Base-by-base conservation (phyloP, 2,888 invertebrate genomes). In the Drosophila cognata region DNA sequence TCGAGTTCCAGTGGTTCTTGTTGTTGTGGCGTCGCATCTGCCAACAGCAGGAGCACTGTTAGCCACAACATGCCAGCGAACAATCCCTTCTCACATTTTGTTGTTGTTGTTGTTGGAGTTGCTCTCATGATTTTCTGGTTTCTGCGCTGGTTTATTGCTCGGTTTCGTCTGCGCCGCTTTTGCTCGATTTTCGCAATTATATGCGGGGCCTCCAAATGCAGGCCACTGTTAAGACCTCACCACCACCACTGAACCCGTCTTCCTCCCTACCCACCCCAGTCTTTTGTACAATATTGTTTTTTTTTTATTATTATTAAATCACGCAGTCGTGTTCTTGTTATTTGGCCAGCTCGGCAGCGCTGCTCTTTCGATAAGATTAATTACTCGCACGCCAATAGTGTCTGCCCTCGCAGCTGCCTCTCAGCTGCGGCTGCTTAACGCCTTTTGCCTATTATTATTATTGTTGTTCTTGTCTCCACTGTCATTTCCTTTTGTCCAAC, bases 291-390 rank as follows among this genome's bases (percentile, higher is more conserved):
- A 89, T 46, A 46, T 13, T 16, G 16, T 13, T 43, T 6, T 41
- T 41, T 10, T 69, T 72, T 83, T 62, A 21, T 21, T 21, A 21
- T 81, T 87, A 75, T 85, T 89, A 85, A 89, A 82, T 84, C 64
- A 68, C 61, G 53, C 59, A 53, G 60, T 41, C 51, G 64, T 73
- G 74, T 74, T 77, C 81, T 74, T 77, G 77, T 74, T 80, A 78
- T 80, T 80, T 78, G 82, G 79, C 79, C 82, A 80, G 67, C 79
- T 64, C 57, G 67, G 48, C 52, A 29, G 69, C 56, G 56, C 52
- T 52, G 46, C 53, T 55, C 56, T n/a, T 83, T 67, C 61, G 84
- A 85, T 85, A 85, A 85, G 84, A 85, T 85, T 85, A 85, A 87
- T 79, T 79, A 69, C 74, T 81, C 78, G 63, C 58, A 74, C 68